phyloP scores from a whole-genome alignment of 2,113 vertebrate genomes.

The Gallinago undulata region DNA sequence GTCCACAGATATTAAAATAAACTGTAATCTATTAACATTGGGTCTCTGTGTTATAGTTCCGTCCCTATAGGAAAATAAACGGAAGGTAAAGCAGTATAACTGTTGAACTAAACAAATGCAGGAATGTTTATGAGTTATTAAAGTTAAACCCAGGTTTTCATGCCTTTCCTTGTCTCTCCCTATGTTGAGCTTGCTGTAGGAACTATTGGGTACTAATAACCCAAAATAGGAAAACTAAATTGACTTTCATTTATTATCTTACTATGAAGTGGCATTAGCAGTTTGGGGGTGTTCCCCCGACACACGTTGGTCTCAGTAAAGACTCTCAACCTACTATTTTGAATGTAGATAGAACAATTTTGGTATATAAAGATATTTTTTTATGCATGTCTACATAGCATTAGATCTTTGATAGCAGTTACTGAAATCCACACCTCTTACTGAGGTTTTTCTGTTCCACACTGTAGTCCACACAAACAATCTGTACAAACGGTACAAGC shows the following conservation, averaged over 20 bases:
- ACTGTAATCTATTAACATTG: background rate
- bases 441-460: background rate
- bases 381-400: background rate
- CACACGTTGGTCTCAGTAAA: background rate
- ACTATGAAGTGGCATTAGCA: background rate
- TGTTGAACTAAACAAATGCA: background rate
- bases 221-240: background rate
- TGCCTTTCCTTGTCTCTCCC: background rate
- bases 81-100: background rate
- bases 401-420: background rate
- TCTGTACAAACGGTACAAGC: background rate
- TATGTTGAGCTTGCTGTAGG: background rate
- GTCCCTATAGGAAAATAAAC: background rate
- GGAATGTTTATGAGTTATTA: background rate
- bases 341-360: background rate
- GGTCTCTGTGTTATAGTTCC: background rate
- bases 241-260: background rate
- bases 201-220: background rate
- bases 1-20: background rate
- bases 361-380: background rate
- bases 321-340: background rate
- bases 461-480: background rate
- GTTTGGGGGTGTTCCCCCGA: fast-evolving
- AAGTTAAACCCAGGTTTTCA: background rate
- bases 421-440: background rate